These are phyloP conservation scores for Laupala kohalensis DNA, from an alignment of 1,140 invertebrate species.

Conservation along the genomic window DNA sequence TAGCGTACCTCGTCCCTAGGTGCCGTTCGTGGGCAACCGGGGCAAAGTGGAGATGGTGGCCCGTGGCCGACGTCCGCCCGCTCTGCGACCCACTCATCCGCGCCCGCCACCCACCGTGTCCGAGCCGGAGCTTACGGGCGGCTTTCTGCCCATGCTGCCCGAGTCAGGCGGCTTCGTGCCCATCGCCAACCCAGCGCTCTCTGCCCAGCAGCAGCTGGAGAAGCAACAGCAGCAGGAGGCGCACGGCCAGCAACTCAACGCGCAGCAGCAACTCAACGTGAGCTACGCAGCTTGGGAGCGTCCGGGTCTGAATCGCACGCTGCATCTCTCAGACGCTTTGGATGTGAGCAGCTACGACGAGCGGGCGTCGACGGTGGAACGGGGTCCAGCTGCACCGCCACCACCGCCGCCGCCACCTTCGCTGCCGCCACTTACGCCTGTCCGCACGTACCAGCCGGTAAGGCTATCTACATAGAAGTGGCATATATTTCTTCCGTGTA, in stretches of 20 bases:
- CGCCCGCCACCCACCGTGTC: conserved; percentile 19
- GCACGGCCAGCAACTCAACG: not conserved
- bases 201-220: conserved; percentile 13
- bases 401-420: not conserved
- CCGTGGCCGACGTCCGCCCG: conserved; percentile 30
- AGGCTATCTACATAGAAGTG: not conserved
- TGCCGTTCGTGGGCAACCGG: conserved; percentile 11
- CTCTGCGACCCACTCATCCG: not conserved
- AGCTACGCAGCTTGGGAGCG: not conserved
- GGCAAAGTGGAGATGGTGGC: conserved; percentile 22
- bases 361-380: not conserved
- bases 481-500: too few species aligned
- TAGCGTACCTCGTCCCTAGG: too few species aligned
- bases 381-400: too few species aligned
- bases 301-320: not conserved
- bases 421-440: too few species aligned
- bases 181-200: conserved; percentile 38
- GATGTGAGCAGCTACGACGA: not conserved
- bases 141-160: conserved; percentile 56
- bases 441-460: not conserved
- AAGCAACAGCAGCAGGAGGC: conserved; percentile 1
- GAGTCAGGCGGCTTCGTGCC: conserved; percentile 55
- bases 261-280: not conserved
- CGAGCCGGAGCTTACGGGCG: conserved; percentile 50
- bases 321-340: not conserved